Conservation (phyloP, 92 coral and sea anemone genomes). For the Parazoanthus swiftii region DNA sequence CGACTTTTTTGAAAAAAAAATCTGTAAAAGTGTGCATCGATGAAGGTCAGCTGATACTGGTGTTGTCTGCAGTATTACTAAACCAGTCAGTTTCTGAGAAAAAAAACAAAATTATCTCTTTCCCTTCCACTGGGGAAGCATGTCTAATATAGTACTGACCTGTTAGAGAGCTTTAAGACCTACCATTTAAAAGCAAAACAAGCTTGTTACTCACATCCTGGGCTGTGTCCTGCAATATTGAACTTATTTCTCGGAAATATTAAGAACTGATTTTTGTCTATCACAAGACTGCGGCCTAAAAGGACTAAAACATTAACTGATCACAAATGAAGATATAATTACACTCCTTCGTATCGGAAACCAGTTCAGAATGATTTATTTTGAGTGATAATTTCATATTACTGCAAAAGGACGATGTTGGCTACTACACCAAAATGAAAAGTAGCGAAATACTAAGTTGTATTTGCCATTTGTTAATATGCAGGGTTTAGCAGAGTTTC, state of each 20-base stretch:
- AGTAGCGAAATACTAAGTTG: background rate
- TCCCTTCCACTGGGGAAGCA: background rate
- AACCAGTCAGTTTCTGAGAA: background rate
- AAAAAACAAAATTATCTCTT: background rate
- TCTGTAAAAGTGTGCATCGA: background rate
- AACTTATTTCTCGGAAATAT: background rate
- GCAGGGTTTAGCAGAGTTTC: slow-evolving; percentile 78
- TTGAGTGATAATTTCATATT: background rate
- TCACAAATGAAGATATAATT: too few relatives aligned
- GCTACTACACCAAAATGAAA: background rate
- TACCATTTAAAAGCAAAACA: too few relatives aligned
- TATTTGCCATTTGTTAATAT: background rate
- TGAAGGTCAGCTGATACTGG: background rate
- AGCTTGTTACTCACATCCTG: too few relatives aligned
- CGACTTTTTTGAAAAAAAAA: background rate
- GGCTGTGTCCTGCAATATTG: background rate
- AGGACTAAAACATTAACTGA: too few relatives aligned
- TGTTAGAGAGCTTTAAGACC: too few relatives aligned
- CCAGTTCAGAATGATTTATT: background rate
- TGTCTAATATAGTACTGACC: too few relatives aligned
- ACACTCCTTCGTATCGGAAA: background rate
- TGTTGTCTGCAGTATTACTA: background rate
- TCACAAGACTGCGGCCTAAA: too few relatives aligned
- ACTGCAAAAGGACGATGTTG: background rate
- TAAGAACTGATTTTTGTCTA: too few relatives aligned